Percentiles rank a stretch among this genome's conserved stretches.
phyloP scores from a whole-genome alignment of 2,888 invertebrate species.

The Minunthozetes semirufus region DNA sequence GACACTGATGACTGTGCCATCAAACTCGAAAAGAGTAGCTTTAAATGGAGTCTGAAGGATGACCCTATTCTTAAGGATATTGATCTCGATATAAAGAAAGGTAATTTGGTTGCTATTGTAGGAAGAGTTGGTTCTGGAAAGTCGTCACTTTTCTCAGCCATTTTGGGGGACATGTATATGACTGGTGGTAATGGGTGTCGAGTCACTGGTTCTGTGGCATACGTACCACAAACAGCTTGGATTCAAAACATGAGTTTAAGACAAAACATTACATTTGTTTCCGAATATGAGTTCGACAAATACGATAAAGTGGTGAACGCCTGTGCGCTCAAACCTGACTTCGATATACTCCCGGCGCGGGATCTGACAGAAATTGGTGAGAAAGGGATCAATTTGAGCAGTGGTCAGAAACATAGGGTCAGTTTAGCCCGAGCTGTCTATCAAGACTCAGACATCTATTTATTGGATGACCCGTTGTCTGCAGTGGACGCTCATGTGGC shows the following conservation, averaged over 20 bases:
- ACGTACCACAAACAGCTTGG: slow-evolving; percentile 85
- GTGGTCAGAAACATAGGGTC: slow-evolving; percentile 81
- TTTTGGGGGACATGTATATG: slow-evolving; percentile 40
- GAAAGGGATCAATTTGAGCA: slow-evolving; percentile 79
- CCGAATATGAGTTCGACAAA: slow-evolving; percentile 65
- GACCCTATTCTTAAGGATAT: slow-evolving; percentile 35
- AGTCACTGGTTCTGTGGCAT: slow-evolving; percentile 45
- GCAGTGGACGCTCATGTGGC: slow-evolving; percentile 52
- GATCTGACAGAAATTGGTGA: slow-evolving; percentile 67
- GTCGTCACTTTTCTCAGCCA: slow-evolving; percentile 39
- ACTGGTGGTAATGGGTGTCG: slow-evolving; percentile 41
- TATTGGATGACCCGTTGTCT: slow-evolving; percentile 55
- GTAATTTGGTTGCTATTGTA: slow-evolving; percentile 38
- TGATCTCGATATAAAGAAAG: slow-evolving; percentile 32
- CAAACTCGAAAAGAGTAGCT: slow-evolving; percentile 35
- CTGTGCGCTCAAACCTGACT: slow-evolving; percentile 62
- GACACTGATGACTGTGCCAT: slow-evolving; percentile 30
- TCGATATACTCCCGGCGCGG: slow-evolving; percentile 53
- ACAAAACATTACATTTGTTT: slow-evolving; percentile 90
- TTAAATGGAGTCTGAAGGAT: slow-evolving; percentile 38
- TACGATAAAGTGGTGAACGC: slow-evolving; percentile 71
- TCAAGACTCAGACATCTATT: slow-evolving; percentile 49
- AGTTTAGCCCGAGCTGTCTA: slow-evolving; percentile 50
- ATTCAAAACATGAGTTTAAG: slow-evolving; percentile 78
- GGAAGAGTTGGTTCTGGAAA: slow-evolving; percentile 40